Base-by-base conservation (phyloP, 2,888 invertebrate species). In the Drosophila aldrichi region DNA sequence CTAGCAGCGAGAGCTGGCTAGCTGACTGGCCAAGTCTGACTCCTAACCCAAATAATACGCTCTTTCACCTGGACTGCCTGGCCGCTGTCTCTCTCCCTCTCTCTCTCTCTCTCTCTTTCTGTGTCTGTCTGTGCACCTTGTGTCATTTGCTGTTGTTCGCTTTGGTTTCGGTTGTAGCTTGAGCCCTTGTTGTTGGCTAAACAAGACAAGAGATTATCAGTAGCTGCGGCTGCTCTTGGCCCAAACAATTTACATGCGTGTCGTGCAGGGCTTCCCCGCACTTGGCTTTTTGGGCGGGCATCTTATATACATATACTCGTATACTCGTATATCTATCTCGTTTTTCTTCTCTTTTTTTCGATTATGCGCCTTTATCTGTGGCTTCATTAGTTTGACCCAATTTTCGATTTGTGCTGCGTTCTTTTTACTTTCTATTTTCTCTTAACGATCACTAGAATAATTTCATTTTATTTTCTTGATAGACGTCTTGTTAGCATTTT, bases 351-450 rank as follows among this genome's bases (percentile, higher is more conserved):
- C n/a, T 67, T 36, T 18, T 36, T 18, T 56, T 67, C 69, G 82
- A 80, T 80, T 79, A 71, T 76, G 60, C 70, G 74, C 65, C 68
- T 82, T 86, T 81, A 83, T 83, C 74, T 72, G 80, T 67, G 75
- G 73, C 79, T 85, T 85, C 85, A 85, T 86, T 88, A 77, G 71
- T 77, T 81, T 88, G 88, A 86, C 85, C 85, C 79, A 82, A 85
- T 88, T 88, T 49, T 75, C 52, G 49, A 22, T 20, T 46, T 71
- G 18, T 38, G 62, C 65, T 54, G 67, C 43, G 72, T 80, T 77
- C 75, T 81, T 77, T 85, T 86, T 85, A 88, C 88, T 88, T 86
- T 86, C 85, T 85, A 76, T 85, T 86, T 86, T 88, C 72, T 74
- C 76, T 72, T 79, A 65, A 78, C 52, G 66, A 62, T 61, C 63